phyloP scores from a whole-genome alignment of 1,140 invertebrate genomes.

The Drosophila sturtevanti region DNA sequence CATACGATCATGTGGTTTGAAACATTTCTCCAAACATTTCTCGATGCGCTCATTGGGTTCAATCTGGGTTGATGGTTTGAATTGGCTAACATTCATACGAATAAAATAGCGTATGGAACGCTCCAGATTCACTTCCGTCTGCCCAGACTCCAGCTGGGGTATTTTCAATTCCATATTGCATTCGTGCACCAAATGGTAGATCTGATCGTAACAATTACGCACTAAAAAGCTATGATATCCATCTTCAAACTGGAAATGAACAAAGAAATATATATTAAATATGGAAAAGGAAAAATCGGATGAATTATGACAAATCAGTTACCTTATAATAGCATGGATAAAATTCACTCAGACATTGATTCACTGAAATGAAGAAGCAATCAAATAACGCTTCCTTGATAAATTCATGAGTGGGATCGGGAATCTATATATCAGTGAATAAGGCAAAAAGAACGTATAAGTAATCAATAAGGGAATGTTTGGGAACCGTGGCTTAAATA shows the following conservation, averaged over 20 bases:
- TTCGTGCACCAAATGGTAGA: constrained; percentile 45
- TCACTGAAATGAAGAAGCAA: constrained; percentile 52
- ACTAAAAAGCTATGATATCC: constrained; percentile 66
- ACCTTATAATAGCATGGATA: constrained; percentile 81
- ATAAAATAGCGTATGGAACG: constrained; percentile 44
- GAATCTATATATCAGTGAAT: constrained; percentile 41
- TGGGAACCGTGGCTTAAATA: no score
- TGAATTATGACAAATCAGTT: neutral
- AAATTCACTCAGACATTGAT: constrained; percentile 46
- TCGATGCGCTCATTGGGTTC: constrained; percentile 24
- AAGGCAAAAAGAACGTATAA: no score
- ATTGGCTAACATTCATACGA: constrained; percentile 61
- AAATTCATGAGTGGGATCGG: constrained; percentile 46
- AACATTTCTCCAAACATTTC: constrained; percentile 52
- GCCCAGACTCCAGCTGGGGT: constrained; percentile 24
- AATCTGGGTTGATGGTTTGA: constrained; percentile 47
- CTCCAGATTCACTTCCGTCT: neutral
- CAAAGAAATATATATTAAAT: neutral
- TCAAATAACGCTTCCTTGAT: constrained; percentile 59
- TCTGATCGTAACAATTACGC: constrained; percentile 69
- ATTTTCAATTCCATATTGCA: constrained; percentile 60
- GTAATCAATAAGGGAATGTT: neutral
- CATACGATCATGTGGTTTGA: constrained; percentile 49
- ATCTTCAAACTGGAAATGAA: constrained; percentile 37
- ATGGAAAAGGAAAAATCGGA: neutral